Base-by-base conservation (phyloP, 2,888 invertebrate genomes). In the Flabesymbios commensalis region DNA sequence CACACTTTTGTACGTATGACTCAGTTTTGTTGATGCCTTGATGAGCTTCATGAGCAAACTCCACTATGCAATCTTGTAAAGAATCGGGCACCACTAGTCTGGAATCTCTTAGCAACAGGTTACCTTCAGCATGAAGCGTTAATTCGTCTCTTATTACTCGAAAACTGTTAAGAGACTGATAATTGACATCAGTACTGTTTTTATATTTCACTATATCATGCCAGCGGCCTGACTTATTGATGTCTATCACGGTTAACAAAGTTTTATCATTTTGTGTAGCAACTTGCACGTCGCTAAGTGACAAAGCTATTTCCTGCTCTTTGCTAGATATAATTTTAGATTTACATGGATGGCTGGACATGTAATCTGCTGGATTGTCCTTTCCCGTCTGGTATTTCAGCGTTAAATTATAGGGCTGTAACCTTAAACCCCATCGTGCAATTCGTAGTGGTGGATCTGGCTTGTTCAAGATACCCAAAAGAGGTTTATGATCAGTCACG, bases 401-500 rank as follows among this genome's bases (percentile, higher is more conserved):
- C 1, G 28, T 65, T 24, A 67, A 32, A 28, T 69, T 59, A 57
- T 72, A 72, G 29, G 65, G 65, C 49, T 69, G 68, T 32, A 72
- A 28, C 14, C 67, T 36, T 7, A 74, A 47, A 5, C 67, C 54
- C 70, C 70, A 72, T 14, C 73, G 47, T 59, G 71, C 69, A 4
- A 77, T 64, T n/a, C 72, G 52, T 36, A 69, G 45, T 61, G 68
- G 62, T 2, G 74, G 72, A 59, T 29, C 67, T 26, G 62, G 57
- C 1, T 67, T 69, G 19, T 63, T 65, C 17, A 71, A 71, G 17
- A 75, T 70, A n/a, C 64, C 63, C 32, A 65, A 55, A 14, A 76
- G 33, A 7, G 74, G 70, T n/a, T 61, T 71, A 56, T 75, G 74
- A 53, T 75, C 73, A 17, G 70, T 72, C 33, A 69, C 45, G 5